These are phyloP conservation scores for Apamea monoglypha DNA, from an alignment of 2,888 invertebrate species.

Conservation along the genomic window DNA sequence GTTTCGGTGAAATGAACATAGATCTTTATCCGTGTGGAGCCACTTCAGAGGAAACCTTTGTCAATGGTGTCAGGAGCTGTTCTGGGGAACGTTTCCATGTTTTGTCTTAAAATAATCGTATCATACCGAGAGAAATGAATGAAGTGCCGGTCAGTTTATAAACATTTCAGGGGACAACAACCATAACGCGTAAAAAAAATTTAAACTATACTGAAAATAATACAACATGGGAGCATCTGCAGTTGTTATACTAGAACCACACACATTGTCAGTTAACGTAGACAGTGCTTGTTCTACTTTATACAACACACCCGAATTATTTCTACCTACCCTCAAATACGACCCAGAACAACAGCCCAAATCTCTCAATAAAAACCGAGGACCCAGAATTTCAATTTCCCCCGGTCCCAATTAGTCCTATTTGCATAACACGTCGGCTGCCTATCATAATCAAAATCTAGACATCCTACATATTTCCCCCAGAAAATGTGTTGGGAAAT, in stretches of 20 bases:
- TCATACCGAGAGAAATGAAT: background rate
- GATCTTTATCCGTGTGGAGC: constrained; percentile 39
- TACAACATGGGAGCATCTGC: background rate
- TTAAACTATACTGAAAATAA: background rate
- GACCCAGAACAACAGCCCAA: constrained; percentile 11
- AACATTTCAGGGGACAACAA: background rate
- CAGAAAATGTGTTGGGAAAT: constrained; percentile 48
- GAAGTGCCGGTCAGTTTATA: no score
- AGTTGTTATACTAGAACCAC: background rate
- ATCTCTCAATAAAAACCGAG: constrained; percentile 33
- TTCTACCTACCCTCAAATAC: constrained; percentile 1
- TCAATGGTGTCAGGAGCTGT: constrained; percentile 42
- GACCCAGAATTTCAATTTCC: constrained; percentile 47
- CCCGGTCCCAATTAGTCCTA: constrained; percentile 34
- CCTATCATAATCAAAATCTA: constrained; percentile 59
- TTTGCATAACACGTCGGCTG: constrained; percentile 50
- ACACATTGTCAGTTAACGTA: background rate
- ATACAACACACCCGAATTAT: background rate
- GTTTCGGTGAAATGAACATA: constrained; percentile 54
- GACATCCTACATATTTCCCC: constrained; percentile 33
- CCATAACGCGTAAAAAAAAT: background rate
- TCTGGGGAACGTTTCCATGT: background rate
- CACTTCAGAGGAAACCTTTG: constrained; percentile 52
- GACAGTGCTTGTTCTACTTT: background rate
- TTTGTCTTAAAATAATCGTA: constrained; percentile 8